These are phyloP conservation scores for Orthonevra nobilis DNA, from an alignment of 2,888 invertebrate genomes.

Conservation along the genomic window DNA sequence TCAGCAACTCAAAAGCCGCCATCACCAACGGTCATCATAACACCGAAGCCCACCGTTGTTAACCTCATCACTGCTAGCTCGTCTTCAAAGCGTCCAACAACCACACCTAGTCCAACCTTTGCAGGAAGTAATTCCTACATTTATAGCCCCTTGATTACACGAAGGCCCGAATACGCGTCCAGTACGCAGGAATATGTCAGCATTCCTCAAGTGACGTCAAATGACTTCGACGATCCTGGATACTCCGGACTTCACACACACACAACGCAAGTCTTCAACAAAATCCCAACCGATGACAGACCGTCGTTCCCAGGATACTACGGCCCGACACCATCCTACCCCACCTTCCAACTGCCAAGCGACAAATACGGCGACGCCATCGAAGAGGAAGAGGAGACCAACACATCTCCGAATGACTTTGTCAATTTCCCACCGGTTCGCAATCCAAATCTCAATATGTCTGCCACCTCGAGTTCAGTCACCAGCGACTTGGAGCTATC, in stretches of 20 bases:
- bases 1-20: slow-evolving; percentile 82
- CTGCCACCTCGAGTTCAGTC: slow-evolving; percentile 81
- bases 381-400: slow-evolving; percentile 81
- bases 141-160: slow-evolving; percentile 76
- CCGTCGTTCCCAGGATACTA: slow-evolving; percentile 79
- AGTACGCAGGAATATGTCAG: slow-evolving; percentile 72
- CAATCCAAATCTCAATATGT: slow-evolving; percentile 90
- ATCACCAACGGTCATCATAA: slow-evolving; percentile 85
- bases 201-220: slow-evolving; percentile 75
- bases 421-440: slow-evolving; percentile 92
- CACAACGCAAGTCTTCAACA: slow-evolving; percentile 73
- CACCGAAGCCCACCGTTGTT: slow-evolving; percentile 84
- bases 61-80: slow-evolving; percentile 74
- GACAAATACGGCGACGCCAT: slow-evolving; percentile 73
- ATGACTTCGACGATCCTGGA: slow-evolving; percentile 80
- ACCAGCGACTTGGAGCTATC: slow-evolving; percentile 85
- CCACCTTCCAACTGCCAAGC: slow-evolving; percentile 78
- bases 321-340: slow-evolving; percentile 78
- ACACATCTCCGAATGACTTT: slow-evolving; percentile 86
- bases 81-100: slow-evolving; percentile 74
- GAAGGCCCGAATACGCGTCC: slow-evolving; percentile 73
- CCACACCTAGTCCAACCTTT: slow-evolving; percentile 71
- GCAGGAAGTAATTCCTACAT: slow-evolving; percentile 79
- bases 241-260: slow-evolving; percentile 76
- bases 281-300: slow-evolving; percentile 76